Evolutionary conservation across 2,888 invertebrate species (phyloP), one percentile per base, ranked within the genome.

Genomic region (Drosophila longiperda): DNA sequence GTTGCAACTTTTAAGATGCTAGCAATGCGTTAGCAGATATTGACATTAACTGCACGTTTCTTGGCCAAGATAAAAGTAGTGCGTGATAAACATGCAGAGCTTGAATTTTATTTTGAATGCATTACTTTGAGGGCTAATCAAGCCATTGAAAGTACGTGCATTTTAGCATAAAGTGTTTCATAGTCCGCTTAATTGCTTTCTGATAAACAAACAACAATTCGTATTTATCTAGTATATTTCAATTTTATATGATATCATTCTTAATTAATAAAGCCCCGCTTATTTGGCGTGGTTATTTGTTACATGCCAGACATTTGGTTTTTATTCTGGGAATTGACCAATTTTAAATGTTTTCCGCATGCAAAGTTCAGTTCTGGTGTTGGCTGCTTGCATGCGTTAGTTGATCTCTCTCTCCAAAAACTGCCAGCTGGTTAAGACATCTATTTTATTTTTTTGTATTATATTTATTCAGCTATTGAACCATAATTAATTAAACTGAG

Each of bases 401-500:
- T 32, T 32, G 38, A 23, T 11, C 12, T 20, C n/a, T 9, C 7
- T 61, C 57, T 62, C 55, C 72, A 58, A 75, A 58, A 59, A 34
- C 48, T 70, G 66, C 26, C 59, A 65, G 45, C 7, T 61, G 45
- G 32, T 34, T 58, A 15, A 20, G 52, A 42, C 36, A 60, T 67
- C 15, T 52, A 55, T 48, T 61, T 74, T 58, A 7, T 45, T 15
- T 45, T 40, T 40, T 23, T 23, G 29, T 29, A 29, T 29, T 15
- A 69, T 84, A 71, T 77, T 79, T 77, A 84, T 84, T 66, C 62
- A 70, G 59, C 60, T 29, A 29, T 6, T 29, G 29, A 29, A 59
- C 55, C 73, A 84, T 83, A 87, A 84, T 89, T 73, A 75, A 87
- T 83, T 76, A 64, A 75, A 68, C 72, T 61, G 49, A 85, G 55